Evolutionary conservation across 1,140 invertebrate genomes (phyloP), one percentile per base, ranked within the genome.

Genomic region (Anthonomus grandis): DNA sequence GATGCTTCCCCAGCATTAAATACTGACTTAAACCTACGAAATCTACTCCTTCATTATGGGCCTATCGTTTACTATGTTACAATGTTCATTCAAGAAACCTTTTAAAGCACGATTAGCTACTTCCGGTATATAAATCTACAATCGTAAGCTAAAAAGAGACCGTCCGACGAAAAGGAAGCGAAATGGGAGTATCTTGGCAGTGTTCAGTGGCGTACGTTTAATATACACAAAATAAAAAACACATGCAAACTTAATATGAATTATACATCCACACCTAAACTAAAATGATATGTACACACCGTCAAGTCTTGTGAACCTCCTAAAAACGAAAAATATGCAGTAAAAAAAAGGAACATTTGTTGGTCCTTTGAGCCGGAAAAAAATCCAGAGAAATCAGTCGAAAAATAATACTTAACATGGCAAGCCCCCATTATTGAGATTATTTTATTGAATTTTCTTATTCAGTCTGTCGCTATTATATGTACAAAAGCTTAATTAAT

Each of bases 161-260:
- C 31, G 15, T 34, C n/a, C n/a, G n/a, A n/a, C n/a, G n/a, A n/a
- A n/a, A n/a, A n/a, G n/a, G n/a, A n/a, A n/a, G n/a, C n/a, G 48
- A 25, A 22, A 51, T 15, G 19, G 23, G 60, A 63, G 64, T 65
- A 65, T 64, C 64, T 62, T 69, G 67, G 67, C 67, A 69, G 67
- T 69, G 67, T 56, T 58, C 59, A 57, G 67, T 69, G 67, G 67
- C 67, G 53, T 34, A 50, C 59, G 38, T 36, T 64, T 67, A 65
- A 64, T 69, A 69, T 60, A 66, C 27, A 46, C 60, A 59, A 39
- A 24, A 17, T 25, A 31, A 57, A 57, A 42, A 23, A 6, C 49
- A 42, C n/a, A 54, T 47, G 10, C 21, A 18, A 13, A 42, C 15
- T 18, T 12, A 47, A 5, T 51, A 55, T 34, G 41, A 23, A 54